Conservation (phyloP, 2,888 invertebrate species). For the Euplexia lucipara region DNA sequence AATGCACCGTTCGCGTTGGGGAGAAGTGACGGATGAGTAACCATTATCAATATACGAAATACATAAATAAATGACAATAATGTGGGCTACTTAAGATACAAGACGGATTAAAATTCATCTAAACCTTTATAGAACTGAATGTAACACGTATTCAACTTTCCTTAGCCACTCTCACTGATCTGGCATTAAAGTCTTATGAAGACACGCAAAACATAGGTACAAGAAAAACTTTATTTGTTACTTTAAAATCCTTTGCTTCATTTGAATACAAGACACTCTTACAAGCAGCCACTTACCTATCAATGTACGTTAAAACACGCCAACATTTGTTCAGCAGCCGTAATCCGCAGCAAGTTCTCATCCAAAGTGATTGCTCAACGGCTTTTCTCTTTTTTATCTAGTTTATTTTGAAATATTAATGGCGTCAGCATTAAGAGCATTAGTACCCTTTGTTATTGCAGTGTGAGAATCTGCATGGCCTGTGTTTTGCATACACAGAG, state of each 20-base stretch:
- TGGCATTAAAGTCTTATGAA: constrained; percentile 15
- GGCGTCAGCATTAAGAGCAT: constrained; percentile 87
- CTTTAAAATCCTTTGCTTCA: constrained; percentile 7
- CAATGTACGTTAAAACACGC: constrained; percentile 19
- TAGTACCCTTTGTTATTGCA: constrained; percentile 88
- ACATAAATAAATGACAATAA: too few species aligned
- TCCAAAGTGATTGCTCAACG: constrained; percentile 66
- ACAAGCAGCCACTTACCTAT: constrained; percentile 8
- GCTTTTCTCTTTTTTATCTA: constrained; percentile 84
- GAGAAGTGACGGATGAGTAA: too few species aligned
- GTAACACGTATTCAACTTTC: not conserved
- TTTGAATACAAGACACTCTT: constrained; percentile 34
- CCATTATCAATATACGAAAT: too few species aligned
- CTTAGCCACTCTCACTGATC: constrained; percentile 5
- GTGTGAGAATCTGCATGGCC: constrained; percentile 82
- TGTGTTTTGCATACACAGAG: constrained; percentile 81
- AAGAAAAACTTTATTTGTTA: constrained; percentile 15
- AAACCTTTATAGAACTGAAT: not conserved
- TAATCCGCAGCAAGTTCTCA: constrained; percentile 66
- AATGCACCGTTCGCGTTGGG: too few species aligned
- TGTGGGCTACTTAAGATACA: not conserved
- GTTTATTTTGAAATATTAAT: constrained; percentile 90
- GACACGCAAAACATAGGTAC: constrained; percentile 3
- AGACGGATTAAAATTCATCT: not conserved
- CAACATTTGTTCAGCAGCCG: constrained; percentile 42